Percentiles rank a stretch among this genome's conserved stretches.
Conservation (phyloP, 2,113 vertebrate genomes). For the Hydrochoerus hydrochaeris region DNA sequence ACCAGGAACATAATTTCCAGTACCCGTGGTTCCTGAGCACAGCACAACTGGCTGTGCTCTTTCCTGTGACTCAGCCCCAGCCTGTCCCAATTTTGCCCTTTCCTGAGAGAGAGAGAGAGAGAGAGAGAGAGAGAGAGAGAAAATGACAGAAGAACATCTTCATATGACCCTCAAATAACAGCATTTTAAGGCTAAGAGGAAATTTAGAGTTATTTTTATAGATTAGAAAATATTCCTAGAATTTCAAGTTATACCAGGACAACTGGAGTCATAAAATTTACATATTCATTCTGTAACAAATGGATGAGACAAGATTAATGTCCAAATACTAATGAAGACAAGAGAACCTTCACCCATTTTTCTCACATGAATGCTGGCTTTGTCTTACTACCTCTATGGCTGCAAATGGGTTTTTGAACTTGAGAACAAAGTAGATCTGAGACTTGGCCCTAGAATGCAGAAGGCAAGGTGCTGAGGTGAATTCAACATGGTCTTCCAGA, state of each 20-base stretch:
- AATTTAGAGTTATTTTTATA: conserved; percentile 10
- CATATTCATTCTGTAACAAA: neutral
- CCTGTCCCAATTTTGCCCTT: neutral
- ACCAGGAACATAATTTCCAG: neutral
- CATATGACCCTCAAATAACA: neutral
- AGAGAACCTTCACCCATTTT: neutral
- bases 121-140: neutral
- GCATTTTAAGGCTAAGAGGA: conserved; percentile 40
- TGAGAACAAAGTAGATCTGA: neutral
- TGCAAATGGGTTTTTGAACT: neutral
- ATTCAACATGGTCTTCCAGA: neutral
- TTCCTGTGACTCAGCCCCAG: neutral
- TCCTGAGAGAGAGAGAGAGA: neutral
- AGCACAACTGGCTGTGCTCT: fast-evolving
- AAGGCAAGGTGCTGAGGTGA: neutral
- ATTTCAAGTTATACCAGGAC: conserved; percentile 31
- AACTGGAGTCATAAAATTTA: neutral
- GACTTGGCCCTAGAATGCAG: neutral
- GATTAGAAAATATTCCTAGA: neutral
- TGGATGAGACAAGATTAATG: neutral
- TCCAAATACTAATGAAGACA: neutral
- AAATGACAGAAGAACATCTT: neutral
- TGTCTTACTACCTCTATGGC: neutral
- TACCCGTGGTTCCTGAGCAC: neutral
- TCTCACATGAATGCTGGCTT: neutral